Base-by-base conservation (phyloP, 2,113 vertebrate species). In the Pipa parva region DNA sequence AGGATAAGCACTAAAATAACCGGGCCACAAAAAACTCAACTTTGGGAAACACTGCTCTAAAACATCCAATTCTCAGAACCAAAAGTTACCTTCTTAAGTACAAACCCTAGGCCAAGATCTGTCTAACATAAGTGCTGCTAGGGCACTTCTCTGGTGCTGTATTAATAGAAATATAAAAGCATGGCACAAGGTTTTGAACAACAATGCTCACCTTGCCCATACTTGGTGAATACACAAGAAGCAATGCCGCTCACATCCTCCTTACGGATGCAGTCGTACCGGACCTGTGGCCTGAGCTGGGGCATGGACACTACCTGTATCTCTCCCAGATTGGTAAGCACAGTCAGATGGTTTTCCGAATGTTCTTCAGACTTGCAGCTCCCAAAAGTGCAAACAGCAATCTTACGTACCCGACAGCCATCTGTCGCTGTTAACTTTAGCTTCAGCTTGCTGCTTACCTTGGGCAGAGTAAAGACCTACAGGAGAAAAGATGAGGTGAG, bases 181-280 rank as follows among this genome's bases (percentile, higher is more conserved):
- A 5, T 31, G 10, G 29, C 29, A 17, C 3, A 17, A 3, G 39
- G 17, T 13, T 13, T n/a, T n/a, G 21, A 7, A 11, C 48, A 50
- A 9, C 12, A 15, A 49, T 9, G 4, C 78, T 25, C 68, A 98
- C 97, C 97, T 86, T 99, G 97, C 54, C 95, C 95, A 0, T 93
- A 89, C 48, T 92, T 97, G 51, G 95, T 98, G 87, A 99, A 99
- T 76, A 99, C 95, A 0, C 97, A 99, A 39, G 97, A 99, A 0
- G 97, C 95, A 7, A 99, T 98, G 72, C 95, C 97, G 0, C 95
- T 98, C 61, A 98, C 92, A 5, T 99, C 97, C 80, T 98, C 96
- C 33, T 90, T 85, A 63, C 96, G 93, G 76, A 99, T 94, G 75
- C 97, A 99, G 54, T 91, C 88, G 73, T 94, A 91, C 2, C 92